Evolutionary conservation across 2,888 invertebrate species (phyloP).

Genomic region (Sympetrum striolatum): DNA sequence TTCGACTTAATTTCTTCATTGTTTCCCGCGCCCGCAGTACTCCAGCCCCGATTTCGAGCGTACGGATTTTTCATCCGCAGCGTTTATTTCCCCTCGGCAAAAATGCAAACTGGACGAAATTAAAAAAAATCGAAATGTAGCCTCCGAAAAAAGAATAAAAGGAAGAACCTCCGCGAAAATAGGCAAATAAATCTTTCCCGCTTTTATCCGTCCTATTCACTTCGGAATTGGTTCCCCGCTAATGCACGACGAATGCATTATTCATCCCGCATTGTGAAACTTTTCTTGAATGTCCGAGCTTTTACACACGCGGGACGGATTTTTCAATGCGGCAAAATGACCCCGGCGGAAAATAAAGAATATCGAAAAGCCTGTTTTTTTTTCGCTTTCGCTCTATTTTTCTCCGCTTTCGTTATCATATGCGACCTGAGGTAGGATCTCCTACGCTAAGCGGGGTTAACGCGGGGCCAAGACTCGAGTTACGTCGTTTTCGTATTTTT

Average conservation of each 20-base stretch:
- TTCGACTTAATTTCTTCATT: neutral
- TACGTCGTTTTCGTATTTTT: neutral
- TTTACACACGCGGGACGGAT: neutral
- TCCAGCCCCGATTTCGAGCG: neutral
- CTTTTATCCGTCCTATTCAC: neutral
- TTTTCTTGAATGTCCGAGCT: neutral
- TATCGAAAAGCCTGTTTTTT: neutral
- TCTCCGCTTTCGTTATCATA: neutral
- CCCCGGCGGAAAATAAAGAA: neutral
- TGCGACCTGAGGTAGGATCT: neutral
- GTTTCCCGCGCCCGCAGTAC: neutral
- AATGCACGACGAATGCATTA: slow-evolving; percentile 13
- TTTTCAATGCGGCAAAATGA: neutral
- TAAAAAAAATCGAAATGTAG: neutral
- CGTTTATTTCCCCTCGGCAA: neutral
- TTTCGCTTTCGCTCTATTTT: neutral
- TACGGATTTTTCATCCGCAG: neutral
- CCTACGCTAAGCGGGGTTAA: neutral
- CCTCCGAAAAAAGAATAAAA: neutral
- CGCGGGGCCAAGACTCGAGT: neutral
- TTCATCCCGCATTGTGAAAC: slow-evolving; percentile 3
- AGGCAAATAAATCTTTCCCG: neutral
- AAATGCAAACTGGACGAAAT: neutral
- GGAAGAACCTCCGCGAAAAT: neutral
- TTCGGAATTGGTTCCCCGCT: slow-evolving; percentile 23